Evolutionary conservation across 2,113 vertebrate species (phyloP).

Genomic region (Corydoras sp.): DNA sequence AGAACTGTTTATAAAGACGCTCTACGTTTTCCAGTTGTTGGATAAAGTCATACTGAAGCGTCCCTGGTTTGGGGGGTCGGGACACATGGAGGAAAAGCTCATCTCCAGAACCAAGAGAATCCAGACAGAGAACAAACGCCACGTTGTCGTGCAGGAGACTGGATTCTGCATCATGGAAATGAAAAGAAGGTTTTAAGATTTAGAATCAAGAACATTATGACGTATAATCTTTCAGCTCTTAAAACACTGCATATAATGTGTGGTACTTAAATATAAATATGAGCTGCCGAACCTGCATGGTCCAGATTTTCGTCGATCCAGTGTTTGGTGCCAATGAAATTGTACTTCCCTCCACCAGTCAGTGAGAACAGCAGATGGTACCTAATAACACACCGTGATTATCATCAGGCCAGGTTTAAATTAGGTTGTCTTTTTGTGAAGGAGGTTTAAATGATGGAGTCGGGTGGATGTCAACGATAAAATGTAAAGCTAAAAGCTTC

Average conservation of each 20-base stretch:
- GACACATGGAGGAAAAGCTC: constrained; percentile 69
- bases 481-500: too few relatives aligned
- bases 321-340: constrained; percentile 69
- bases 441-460: constrained; percentile 38
- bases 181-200: neutral
- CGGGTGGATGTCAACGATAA: neutral
- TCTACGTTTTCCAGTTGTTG: constrained; percentile 63
- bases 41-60: constrained; percentile 57
- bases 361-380: constrained; percentile 66
- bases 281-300: constrained; percentile 55
- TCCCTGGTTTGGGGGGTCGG: constrained; percentile 59
- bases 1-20: too few relatives aligned
- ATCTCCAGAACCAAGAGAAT: constrained; percentile 64
- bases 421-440: too few relatives aligned
- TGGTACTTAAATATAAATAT: too few relatives aligned
- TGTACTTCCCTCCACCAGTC: constrained; percentile 71
- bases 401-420: too few relatives aligned
- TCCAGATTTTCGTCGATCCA: constrained; percentile 73
- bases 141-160: constrained; percentile 72
- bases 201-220: too few relatives aligned
- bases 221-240: too few relatives aligned
- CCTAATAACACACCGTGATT: constrained; percentile 28
- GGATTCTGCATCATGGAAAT: constrained; percentile 54
- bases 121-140: constrained; percentile 69
- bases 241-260: too few relatives aligned